Evolutionary conservation across 2,797 vertebrate species (phyloP).

Genomic region (Enteromius paludinosus): DNA sequence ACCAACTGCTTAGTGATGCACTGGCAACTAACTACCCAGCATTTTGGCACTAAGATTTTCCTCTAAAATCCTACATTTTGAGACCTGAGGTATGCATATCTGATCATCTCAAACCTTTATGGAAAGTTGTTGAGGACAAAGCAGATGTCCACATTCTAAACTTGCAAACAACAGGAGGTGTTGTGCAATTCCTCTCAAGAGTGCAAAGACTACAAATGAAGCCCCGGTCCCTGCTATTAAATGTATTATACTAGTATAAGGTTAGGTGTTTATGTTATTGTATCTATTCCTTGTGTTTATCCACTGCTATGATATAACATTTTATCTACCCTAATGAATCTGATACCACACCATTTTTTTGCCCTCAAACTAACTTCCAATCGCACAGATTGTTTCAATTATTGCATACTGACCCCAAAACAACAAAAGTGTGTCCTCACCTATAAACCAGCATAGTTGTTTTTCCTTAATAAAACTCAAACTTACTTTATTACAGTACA

Average conservation of each 20-base stretch:
- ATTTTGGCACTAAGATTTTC: neutral
- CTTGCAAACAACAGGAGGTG: neutral
- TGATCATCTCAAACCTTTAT: neutral
- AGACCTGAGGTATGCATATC: neutral
- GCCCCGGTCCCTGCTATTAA: neutral
- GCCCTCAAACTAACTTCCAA: neutral
- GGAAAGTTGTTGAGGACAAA: neutral
- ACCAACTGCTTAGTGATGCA: neutral
- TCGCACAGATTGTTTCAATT: neutral
- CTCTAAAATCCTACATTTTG: neutral
- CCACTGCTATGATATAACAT: neutral
- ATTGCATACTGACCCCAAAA: neutral
- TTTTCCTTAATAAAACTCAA: neutral
- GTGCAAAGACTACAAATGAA: neutral
- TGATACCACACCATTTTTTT: neutral
- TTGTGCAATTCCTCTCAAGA: neutral
- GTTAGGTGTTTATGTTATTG: neutral
- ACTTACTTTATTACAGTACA: conserved; percentile 1
- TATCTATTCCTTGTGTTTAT: neutral
- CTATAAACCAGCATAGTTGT: neutral
- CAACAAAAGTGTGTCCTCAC: neutral
- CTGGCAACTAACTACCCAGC: neutral
- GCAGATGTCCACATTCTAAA: neutral
- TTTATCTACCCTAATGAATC: neutral
- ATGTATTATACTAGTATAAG: neutral